Evolutionary conservation across 2,113 vertebrate genomes (phyloP).

Genomic region (Notarius lentiginosus): DNA sequence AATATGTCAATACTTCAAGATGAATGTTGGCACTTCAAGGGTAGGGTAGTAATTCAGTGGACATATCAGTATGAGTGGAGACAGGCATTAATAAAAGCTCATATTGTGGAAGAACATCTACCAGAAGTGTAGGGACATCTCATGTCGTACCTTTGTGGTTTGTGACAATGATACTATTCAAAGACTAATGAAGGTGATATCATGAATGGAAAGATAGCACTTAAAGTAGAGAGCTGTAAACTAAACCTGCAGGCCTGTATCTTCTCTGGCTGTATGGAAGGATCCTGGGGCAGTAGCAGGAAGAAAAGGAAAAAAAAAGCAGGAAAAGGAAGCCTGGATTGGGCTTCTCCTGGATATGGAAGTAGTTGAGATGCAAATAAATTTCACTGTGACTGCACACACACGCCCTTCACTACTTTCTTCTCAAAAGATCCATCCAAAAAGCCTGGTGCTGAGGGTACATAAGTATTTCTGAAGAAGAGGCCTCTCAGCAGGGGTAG

Average conservation of each 20-base stretch:
- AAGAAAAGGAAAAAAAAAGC: not conserved
- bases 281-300: not conserved
- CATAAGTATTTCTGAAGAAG: constrained; percentile 38
- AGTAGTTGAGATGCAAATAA: not conserved
- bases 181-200: constrained; percentile 13
- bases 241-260: not conserved
- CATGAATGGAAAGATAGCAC: not conserved
- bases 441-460: not conserved
- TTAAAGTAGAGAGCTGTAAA: not conserved
- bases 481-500: constrained; percentile 44
- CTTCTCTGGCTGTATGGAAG: not conserved
- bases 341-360: not conserved
- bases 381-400: not conserved
- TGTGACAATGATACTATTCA: not conserved
- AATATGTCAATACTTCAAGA: not conserved
- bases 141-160: constrained; percentile 18
- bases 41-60: not conserved
- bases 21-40: constrained; percentile 6
- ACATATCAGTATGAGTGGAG: not conserved
- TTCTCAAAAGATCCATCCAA: constrained; percentile 5
- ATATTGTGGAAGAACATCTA: not conserved
- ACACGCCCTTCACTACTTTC: constrained; percentile 9
- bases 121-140: not conserved
- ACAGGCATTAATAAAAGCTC: constrained; percentile 12
- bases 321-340: not conserved